Percentiles rank a stretch among this genome's conserved stretches.
Evolutionary conservation across 2,113 vertebrate genomes (phyloP).

Genomic region (Tonatia bakeri): DNA sequence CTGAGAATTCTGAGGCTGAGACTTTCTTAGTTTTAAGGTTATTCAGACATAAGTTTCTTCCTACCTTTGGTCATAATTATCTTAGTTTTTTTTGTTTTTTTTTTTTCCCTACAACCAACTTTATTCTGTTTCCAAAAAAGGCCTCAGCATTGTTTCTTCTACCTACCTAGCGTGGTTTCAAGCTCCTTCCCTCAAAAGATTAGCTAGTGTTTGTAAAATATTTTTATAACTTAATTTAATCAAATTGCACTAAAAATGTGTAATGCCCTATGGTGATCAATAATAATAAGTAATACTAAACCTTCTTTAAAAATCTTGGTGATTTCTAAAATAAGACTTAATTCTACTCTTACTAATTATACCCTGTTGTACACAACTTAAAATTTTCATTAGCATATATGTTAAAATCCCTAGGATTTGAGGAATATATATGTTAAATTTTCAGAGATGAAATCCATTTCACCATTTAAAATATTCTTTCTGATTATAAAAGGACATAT

Average conservation of each 20-base stretch:
- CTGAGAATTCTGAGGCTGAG: constrained; percentile 1
- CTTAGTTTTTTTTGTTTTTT: not conserved
- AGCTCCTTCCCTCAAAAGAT: not conserved
- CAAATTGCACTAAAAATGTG: not conserved
- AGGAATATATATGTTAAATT: not conserved
- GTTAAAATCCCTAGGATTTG: not conserved
- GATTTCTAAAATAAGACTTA: not conserved
- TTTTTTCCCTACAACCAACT: not conserved
- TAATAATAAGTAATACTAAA: not conserved
- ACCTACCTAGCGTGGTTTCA: not conserved
- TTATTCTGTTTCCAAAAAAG: not conserved
- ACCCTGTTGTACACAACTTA: not conserved
- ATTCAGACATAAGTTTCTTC: not conserved
- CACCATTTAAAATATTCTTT: not conserved
- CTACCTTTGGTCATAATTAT: not conserved
- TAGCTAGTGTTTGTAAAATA: constrained; percentile 1
- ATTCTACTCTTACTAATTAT: not conserved
- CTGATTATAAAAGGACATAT: constrained; percentile 3
- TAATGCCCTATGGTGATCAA: not conserved
- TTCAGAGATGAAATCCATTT: not conserved
- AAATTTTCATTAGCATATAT: not conserved
- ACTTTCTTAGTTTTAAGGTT: not conserved
- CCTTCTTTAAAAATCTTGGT: not conserved
- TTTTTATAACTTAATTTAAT: not conserved
- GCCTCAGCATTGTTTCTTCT: not conserved